Conservation (phyloP, 1,140 invertebrate species). For the Melanaphis sacchari region DNA sequence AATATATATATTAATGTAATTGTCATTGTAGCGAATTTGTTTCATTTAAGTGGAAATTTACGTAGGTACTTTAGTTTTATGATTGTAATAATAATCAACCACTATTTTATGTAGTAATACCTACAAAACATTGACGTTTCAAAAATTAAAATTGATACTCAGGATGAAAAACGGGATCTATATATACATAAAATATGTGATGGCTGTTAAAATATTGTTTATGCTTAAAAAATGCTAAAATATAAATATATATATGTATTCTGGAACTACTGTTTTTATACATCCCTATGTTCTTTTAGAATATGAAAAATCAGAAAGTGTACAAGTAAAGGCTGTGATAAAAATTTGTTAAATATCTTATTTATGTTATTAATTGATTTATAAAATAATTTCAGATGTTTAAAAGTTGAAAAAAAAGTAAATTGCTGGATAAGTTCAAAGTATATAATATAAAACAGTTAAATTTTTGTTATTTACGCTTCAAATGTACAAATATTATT, state of each 20-base stretch:
- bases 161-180: neutral
- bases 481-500: neutral
- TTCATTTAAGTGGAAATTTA: neutral
- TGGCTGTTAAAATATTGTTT: conserved; percentile 20
- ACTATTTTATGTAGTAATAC: conserved; percentile 10
- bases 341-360: neutral
- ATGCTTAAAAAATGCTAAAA: conserved; percentile 28
- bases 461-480: neutral
- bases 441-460: neutral
- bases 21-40: neutral
- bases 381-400: neutral
- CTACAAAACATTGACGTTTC: conserved; percentile 3
- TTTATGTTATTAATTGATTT: neutral
- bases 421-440: neutral
- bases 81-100: neutral
- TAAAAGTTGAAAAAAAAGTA: neutral
- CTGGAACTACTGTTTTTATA: neutral
- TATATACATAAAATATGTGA: neutral
- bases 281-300: neutral
- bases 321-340: neutral
- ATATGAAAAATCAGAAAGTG: neutral
- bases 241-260: conserved; percentile 21
- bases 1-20: conserved; percentile 24
- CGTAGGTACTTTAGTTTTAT: neutral
- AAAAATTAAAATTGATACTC: neutral